Base-by-base conservation (phyloP, 2,113 vertebrate genomes). In the Malurus alboscapulatus region DNA sequence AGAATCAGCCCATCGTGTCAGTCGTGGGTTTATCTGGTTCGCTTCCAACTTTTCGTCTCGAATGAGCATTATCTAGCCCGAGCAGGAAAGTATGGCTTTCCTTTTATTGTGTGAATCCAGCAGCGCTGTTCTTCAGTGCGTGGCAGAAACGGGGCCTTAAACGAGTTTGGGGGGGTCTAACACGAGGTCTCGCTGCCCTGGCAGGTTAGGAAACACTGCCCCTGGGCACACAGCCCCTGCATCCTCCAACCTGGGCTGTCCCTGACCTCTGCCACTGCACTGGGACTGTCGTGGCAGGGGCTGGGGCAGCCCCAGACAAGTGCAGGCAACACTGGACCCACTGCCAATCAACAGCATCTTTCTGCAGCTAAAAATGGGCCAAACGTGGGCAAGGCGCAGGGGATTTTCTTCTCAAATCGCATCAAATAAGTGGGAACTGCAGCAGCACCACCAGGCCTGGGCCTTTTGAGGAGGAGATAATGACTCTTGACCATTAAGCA, bases 101-200 rank as follows among this genome's bases (percentile, higher is more conserved):
- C 95, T 96, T 93, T 90, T 17, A 96, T 92, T 93, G 91, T 95
- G 57, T 94, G 85, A 62, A 61, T 79, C 91, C 62, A 77, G 72
- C 47, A 87, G 79, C 0, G 6, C 80, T 65, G 79, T 19, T 82
- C 92, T 66, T 71, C 77, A 57, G 48, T 9, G 50, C 2, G 0
- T 53, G 68, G 75, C 79, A 86, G 66, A 84, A 86, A 67, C 0
- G 0, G 59, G 76, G 65, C 82, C 82, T 62, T 7, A 1, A 50
- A 15, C 1, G 30, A 76, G 29, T 50, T 36, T 0, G 3, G n/a
- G 38, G 27, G 8, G 4, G 17, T 62, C 50, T 77, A 25, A 30
- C 0, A 1, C 0, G 5, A 51, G 51, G 27, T 67, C 7, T 80
- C 59, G 48, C 82, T 57, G 59, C 27, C 36, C 44, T 36, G 78